phyloP scores from a whole-genome alignment of 30 jellyfish, hydroid and myxozoan species.

The Nemopilema nomurai region DNA sequence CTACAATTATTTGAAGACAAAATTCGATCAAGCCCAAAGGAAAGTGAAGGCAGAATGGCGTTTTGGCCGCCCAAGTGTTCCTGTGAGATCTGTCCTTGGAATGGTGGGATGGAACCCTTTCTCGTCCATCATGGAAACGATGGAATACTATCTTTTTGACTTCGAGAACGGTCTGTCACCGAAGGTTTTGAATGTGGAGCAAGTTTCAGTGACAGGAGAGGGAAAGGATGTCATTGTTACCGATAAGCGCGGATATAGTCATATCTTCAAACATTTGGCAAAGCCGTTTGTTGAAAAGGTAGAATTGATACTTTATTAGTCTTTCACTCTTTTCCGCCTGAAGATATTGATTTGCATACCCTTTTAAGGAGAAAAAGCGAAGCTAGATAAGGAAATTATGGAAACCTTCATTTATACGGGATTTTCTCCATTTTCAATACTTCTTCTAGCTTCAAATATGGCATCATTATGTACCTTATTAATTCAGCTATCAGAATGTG shows the following conservation, averaged over 20 bases:
- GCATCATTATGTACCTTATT: no score
- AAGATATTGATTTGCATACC: no score
- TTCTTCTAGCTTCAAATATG: no score
- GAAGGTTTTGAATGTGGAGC: slow-evolving; percentile 15
- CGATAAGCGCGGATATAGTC: slow-evolving; percentile 63
- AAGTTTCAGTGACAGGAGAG: slow-evolving; percentile 50
- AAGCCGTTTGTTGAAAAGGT: slow-evolving; percentile 40
- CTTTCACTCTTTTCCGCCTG: no score
- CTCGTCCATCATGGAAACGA: slow-evolving; percentile 52
- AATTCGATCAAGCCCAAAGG: not conserved
- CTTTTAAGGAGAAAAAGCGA: no score
- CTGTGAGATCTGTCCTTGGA: slow-evolving; percentile 49
- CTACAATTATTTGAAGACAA: not conserved
- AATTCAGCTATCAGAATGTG: no score
- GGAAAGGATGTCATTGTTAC: slow-evolving; percentile 68
- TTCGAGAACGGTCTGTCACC: slow-evolving; percentile 76
- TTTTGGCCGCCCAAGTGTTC: slow-evolving; percentile 39
- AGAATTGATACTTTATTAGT: not conserved
- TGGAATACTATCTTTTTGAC: slow-evolving; percentile 59
- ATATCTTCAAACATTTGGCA: slow-evolving; percentile 33
- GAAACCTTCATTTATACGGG: no score
- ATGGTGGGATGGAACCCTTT: slow-evolving; percentile 72
- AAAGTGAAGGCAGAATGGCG: slow-evolving; percentile 1
- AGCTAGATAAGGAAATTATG: no score
- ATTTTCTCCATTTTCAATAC: no score